phyloP scores from a whole-genome alignment of 2,113 vertebrate species.

The Sturnira hondurensis region DNA sequence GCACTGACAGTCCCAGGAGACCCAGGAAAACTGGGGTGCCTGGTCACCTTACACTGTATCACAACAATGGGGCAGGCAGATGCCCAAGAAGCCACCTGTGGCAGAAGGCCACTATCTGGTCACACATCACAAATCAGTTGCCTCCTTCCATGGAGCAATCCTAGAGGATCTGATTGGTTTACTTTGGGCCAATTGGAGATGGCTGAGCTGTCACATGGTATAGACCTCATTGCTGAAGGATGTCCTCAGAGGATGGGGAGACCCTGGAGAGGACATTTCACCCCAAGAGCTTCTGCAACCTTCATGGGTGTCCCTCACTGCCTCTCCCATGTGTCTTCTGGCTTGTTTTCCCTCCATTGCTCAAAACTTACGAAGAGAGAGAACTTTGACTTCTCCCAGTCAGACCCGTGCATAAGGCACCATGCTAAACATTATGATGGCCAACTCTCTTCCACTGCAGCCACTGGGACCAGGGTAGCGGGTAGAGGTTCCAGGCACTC shows the following conservation, averaged over 20 bases:
- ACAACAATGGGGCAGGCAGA: not conserved
- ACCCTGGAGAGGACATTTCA: not conserved
- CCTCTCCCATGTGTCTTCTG: not conserved
- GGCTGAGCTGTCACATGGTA: not conserved
- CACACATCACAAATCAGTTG: not conserved
- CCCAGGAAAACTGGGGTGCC: too few relatives aligned
- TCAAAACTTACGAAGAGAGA: not conserved
- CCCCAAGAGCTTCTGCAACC: not conserved
- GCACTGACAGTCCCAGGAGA: not conserved
- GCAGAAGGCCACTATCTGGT: not conserved
- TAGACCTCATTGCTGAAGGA: not conserved
- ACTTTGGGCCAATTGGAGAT: not conserved
- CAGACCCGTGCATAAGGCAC: not conserved
- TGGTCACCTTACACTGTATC: not conserved
- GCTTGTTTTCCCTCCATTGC: not conserved
- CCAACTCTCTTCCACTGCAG: fast-evolving
- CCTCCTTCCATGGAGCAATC: not conserved
- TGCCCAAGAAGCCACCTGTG: not conserved
- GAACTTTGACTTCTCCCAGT: not conserved
- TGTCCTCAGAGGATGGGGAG: not conserved
- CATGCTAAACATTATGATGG: too few relatives aligned
- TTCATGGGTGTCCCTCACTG: too few relatives aligned
- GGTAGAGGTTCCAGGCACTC: too few relatives aligned
- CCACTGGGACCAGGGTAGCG: not conserved
- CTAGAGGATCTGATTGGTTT: not conserved